A percentile compares a stretch with the other conserved stretches of the same genome.
Conservation (phyloP, 2,113 vertebrate genomes). For the Alces alces region DNA sequence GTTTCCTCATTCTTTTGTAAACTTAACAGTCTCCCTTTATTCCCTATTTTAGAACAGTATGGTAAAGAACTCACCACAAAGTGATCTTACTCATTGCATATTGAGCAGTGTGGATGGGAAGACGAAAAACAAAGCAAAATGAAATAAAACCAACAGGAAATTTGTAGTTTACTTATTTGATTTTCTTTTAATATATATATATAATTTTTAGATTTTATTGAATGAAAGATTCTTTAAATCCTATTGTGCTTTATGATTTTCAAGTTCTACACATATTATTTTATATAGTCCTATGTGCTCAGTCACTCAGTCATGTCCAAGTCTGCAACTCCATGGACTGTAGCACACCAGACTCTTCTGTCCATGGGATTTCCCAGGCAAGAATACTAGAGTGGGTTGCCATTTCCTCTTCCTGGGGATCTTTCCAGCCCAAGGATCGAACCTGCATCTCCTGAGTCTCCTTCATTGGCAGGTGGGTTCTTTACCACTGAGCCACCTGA, state of each 20-base stretch:
- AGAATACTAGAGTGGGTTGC: too few relatives aligned
- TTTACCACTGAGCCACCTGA: too few relatives aligned
- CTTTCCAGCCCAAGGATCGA: too few relatives aligned
- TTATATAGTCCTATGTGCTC: too few relatives aligned
- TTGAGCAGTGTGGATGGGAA: not conserved
- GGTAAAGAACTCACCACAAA: not conserved
- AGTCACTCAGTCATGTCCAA: too few relatives aligned
- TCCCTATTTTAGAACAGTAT: not conserved
- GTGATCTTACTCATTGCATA: not conserved
- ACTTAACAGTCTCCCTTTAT: not conserved
- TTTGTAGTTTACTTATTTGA: not conserved
- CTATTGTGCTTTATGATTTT: not conserved
- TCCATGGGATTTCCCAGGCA: too few relatives aligned
- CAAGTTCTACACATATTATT: not conserved
- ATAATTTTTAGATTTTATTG: not conserved
- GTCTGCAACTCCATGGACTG: too few relatives aligned
- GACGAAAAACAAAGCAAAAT: not conserved
- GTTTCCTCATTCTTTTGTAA: not conserved
- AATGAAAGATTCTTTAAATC: not conserved
- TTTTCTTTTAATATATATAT: not conserved
- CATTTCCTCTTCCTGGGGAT: too few relatives aligned
- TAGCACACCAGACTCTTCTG: too few relatives aligned
- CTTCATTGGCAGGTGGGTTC: too few relatives aligned
- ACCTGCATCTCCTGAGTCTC: too few relatives aligned
- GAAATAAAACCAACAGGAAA: not conserved